Evolutionary conservation across 2,888 invertebrate genomes (phyloP).

Genomic region (Leistus spinibarbis): DNA sequence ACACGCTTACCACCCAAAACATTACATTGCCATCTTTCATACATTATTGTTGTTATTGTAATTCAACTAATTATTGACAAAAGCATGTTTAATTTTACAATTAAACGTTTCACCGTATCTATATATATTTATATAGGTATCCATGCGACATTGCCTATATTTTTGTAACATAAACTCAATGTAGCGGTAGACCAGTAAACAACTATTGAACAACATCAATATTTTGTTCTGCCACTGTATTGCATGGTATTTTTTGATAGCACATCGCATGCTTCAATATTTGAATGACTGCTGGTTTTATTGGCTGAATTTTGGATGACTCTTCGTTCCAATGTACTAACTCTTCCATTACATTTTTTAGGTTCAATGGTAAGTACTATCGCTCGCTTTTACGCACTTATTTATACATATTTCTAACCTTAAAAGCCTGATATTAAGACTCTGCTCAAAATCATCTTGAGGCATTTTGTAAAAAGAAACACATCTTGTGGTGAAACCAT

Average conservation of each 20-base stretch:
- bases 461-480: too few species aligned
- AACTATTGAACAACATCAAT: slow-evolving; percentile 45
- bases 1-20: not conserved
- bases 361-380: not conserved
- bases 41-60: not conserved
- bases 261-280: not conserved
- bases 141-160: not conserved
- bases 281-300: not conserved
- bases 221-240: slow-evolving; percentile 46
- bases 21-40: not conserved
- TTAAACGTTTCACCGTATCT: not conserved
- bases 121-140: not conserved
- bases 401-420: not conserved
- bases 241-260: not conserved
- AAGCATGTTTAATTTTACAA: not conserved
- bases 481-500: too few species aligned
- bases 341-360: not conserved
- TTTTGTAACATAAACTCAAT: not conserved
- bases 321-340: not conserved
- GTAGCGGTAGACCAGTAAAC: not conserved
- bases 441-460: too few species aligned
- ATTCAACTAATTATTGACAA: not conserved
- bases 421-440: not conserved
- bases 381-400: not conserved
- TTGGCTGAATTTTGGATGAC: not conserved